phyloP scores from a whole-genome alignment of 2,888 invertebrate species.

The Timema podura region DNA sequence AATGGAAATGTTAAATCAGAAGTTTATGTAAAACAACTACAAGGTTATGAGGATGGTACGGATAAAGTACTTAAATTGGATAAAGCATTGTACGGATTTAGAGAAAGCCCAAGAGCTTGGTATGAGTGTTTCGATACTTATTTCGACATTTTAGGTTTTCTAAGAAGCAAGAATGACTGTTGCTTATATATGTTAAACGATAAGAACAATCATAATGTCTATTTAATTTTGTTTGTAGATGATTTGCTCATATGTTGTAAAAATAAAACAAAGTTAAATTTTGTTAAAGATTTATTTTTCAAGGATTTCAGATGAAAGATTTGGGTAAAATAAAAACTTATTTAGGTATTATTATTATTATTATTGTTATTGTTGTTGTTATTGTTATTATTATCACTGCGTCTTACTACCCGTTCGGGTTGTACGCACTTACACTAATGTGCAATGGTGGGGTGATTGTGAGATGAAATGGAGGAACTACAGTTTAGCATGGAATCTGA shows the following conservation, averaged over 20 bases:
- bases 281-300: conserved; percentile 8
- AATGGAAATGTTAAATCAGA: neutral
- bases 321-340: conserved; percentile 9
- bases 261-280: neutral
- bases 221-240: neutral
- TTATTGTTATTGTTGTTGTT: too few relatives aligned
- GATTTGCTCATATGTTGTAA: conserved; percentile 7
- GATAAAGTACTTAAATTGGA: neutral
- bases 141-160: neutral
- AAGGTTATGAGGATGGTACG: neutral
- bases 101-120: conserved; percentile 5
- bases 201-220: neutral
- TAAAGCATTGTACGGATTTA: neutral
- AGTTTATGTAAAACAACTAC: neutral
- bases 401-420: too few relatives aligned
- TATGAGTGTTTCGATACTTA: neutral
- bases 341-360: conserved; percentile 18
- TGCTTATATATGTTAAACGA: neutral
- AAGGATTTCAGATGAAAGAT: conserved; percentile 8
- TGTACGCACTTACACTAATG: too few relatives aligned
- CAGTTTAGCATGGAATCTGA: too few relatives aligned
- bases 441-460: too few relatives aligned
- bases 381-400: too few relatives aligned
- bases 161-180: neutral
- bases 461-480: too few relatives aligned